These are phyloP conservation scores for Eubucco bourcierii DNA, from an alignment of 2,113 vertebrate species.

Conservation along the genomic window DNA sequence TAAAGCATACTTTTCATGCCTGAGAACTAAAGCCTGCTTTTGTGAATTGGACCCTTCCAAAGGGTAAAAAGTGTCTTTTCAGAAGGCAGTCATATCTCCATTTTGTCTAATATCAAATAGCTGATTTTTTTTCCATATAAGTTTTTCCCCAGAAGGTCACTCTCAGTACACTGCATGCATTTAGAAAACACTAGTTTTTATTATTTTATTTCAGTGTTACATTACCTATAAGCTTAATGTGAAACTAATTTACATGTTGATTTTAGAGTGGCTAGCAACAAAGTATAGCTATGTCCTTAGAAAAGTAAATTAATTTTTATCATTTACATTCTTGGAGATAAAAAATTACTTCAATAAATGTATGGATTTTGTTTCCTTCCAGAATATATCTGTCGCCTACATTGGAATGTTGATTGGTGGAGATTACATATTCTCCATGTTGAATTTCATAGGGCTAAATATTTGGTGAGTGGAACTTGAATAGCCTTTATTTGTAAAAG, in stretches of 20 bases:
- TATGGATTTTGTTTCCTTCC: constrained; percentile 34
- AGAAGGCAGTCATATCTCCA: background rate
- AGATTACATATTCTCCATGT: constrained; percentile 89
- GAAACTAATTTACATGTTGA: background rate
- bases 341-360: background rate
- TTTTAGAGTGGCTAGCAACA: background rate
- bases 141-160: background rate
- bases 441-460: constrained; percentile 91
- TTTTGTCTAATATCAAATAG: background rate
- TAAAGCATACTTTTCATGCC: background rate
- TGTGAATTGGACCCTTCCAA: background rate
- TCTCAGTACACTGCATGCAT: background rate
- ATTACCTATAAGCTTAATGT: background rate
- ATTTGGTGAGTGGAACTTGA: constrained; percentile 86
- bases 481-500: constrained; percentile 3
- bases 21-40: background rate
- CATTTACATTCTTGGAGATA: background rate
- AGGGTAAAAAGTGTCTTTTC: background rate
- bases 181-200: background rate
- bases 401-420: constrained; percentile 89
- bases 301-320: background rate
- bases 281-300: background rate
- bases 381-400: constrained; percentile 92
- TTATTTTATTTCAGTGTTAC: background rate
- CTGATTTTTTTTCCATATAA: background rate